Percentiles rank a stretch among this genome's conserved stretches.
Evolutionary conservation across 1,140 invertebrate species (phyloP).

Genomic region (Formica exsecta): DNA sequence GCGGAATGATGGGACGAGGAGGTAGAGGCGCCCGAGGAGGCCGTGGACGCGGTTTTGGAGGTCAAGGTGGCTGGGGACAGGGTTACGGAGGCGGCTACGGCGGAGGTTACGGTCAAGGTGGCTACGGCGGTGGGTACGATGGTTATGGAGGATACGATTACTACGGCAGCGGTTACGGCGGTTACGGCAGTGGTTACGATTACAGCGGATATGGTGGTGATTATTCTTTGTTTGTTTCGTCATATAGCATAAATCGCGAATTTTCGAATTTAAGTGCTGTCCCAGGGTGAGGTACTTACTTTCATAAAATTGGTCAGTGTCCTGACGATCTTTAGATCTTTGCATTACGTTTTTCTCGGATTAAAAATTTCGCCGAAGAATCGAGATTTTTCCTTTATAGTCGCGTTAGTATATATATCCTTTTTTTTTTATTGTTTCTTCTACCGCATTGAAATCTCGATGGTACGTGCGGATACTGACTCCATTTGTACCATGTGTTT

Average conservation of each 20-base stretch:
- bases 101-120: constrained; percentile 90
- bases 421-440: constrained; percentile 50
- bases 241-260: constrained; percentile 13
- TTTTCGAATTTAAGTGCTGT: constrained; percentile 5
- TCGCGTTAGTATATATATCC: constrained; percentile 2
- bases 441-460: constrained; percentile 55
- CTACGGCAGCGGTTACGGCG: constrained; percentile 91
- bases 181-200: constrained; percentile 93
- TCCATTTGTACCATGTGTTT: constrained; percentile 85
- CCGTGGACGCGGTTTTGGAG: constrained; percentile 86
- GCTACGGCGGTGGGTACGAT: constrained; percentile 90
- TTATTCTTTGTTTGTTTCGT: constrained; percentile 88
- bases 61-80: constrained; percentile 83
- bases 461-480: constrained; percentile 74
- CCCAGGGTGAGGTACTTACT: constrained; percentile 24
- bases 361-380: background rate
- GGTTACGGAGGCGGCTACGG: constrained; percentile 86
- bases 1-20: constrained; percentile 89
- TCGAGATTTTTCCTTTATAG: background rate
- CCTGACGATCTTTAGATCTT: constrained; percentile 20
- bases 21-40: constrained; percentile 90
- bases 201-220: constrained; percentile 92
- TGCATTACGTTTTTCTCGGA: background rate
- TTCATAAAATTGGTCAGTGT: constrained; percentile 30
- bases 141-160: constrained; percentile 91